phyloP scores from a whole-genome alignment of 2,888 invertebrate species.

The Orchesella flavescens region DNA sequence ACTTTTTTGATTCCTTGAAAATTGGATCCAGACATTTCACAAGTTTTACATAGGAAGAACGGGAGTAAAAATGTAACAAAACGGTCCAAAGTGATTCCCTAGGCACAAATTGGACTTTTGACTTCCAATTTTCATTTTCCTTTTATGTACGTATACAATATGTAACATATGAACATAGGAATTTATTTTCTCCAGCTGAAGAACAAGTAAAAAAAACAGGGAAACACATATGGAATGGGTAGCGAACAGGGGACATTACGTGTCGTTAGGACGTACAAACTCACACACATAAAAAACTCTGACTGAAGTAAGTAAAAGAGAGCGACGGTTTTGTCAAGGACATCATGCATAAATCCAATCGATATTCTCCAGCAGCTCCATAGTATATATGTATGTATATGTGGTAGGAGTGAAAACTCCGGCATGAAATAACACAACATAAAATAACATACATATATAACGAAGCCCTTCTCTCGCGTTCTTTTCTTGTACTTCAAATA shows the following conservation, averaged over 20 bases:
- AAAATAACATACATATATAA: background rate
- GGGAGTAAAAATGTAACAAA: background rate
- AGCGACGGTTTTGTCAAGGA: conserved; percentile 34
- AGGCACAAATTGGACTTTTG: conserved; percentile 56
- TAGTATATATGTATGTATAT: too few species aligned
- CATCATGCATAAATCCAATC: conserved; percentile 45
- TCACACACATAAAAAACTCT: too few species aligned
- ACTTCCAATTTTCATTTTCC: conserved; percentile 48
- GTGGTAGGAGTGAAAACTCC: too few species aligned
- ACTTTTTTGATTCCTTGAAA: conserved; percentile 3
- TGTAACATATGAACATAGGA: background rate
- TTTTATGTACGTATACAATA: background rate
- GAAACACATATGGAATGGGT: background rate
- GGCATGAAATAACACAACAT: too few species aligned
- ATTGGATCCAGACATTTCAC: background rate
- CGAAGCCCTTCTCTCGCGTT: background rate
- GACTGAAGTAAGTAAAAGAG: background rate
- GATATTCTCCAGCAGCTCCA: conserved; percentile 18
- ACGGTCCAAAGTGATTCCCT: conserved; percentile 26
- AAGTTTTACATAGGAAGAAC: background rate
- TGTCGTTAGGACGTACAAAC: too few species aligned
- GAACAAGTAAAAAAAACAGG: background rate
- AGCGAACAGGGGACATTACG: too few species aligned
- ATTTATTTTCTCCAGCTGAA: background rate
- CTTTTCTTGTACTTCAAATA: too few species aligned